phyloP scores from a whole-genome alignment of 1,140 invertebrate genomes.

The Pteromalus puparum region DNA sequence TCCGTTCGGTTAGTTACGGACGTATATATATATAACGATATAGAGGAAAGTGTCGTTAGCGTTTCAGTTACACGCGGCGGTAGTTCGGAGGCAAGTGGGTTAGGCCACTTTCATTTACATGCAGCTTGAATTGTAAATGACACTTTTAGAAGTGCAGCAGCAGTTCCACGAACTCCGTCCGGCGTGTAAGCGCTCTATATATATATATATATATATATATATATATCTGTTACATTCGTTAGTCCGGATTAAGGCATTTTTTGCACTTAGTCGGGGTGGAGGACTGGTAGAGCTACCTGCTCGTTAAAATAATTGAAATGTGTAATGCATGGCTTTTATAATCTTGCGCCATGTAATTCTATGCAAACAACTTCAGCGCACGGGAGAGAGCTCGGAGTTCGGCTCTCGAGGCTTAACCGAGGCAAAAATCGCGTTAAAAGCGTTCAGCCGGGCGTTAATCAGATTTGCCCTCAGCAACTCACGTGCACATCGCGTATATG shows the following conservation, averaged over 20 bases:
- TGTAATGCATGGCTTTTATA: slow-evolving; percentile 2
- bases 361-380: background rate
- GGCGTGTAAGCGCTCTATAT: too few relatives aligned
- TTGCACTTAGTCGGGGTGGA: background rate
- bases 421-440: background rate
- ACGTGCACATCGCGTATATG: background rate
- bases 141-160: background rate
- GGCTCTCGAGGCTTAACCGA: too few relatives aligned
- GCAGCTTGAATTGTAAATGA: slow-evolving; percentile 21
- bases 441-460: slow-evolving; percentile 41
- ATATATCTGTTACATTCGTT: too few relatives aligned
- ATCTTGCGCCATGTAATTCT: background rate
- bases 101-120: slow-evolving; percentile 21
- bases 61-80: background rate
- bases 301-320: slow-evolving; percentile 7
- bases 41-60: background rate
- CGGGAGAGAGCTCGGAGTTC: background rate
- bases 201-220: too few relatives aligned
- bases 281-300: background rate
- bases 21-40: background rate
- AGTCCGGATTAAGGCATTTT: background rate
- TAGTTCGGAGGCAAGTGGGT: background rate
- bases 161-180: background rate
- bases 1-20: background rate
- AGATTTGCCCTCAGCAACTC: background rate